Base-by-base conservation (phyloP, 2,888 invertebrate genomes). In the Pimpla rufipes region DNA sequence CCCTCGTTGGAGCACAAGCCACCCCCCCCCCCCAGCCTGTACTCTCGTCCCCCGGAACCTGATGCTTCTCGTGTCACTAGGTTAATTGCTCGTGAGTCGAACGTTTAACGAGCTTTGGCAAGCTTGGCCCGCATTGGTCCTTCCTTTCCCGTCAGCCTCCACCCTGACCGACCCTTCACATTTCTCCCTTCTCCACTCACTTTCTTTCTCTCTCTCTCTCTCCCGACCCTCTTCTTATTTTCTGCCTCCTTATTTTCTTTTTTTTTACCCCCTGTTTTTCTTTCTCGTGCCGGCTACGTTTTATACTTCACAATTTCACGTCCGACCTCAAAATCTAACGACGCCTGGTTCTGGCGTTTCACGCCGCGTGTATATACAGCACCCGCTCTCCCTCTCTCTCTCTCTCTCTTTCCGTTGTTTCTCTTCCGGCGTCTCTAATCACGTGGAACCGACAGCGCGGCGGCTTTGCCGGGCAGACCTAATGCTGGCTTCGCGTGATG, bases 41-140 rank as follows among this genome's bases (percentile, higher is more conserved):
- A n/a, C 76, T 47, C 50, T 50, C 59, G 18, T 64, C 75, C 68
- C 35, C 55, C 57, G 47, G 76, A 40, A 52, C 84, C 77, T 79
- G 74, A 79, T 71, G 81, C 83, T 75, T 84, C 79, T 76, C 84
- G 70, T 80, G 83, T 83, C 83, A 83, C 68, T 77, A 52, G 83
- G 83, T 80, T 83, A 83, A 83, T 83, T 83, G 83, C 80, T 77
- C 64, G 73, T 71, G 80, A 76, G 83, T 80, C 80, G 67, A 83
- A 83, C 80, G 83, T 83, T 83, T 73, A 83, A 83, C 73, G 80
- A 77, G 62, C 76, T 79, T 79, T 67, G 50, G 52, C 70, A 57
- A 55, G 66, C 62, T 70, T n/a, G 13, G 13, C 67, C 18, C 10
- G 16, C 73, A 67, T 78, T 59, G 73, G 52, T 68, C 62, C 62